A percentile compares a stretch with the other conserved stretches of the same genome.
These are phyloP conservation scores for Atta cephalotes DNA, from an alignment of 1,140 invertebrate genomes.

Conservation along the genomic window DNA sequence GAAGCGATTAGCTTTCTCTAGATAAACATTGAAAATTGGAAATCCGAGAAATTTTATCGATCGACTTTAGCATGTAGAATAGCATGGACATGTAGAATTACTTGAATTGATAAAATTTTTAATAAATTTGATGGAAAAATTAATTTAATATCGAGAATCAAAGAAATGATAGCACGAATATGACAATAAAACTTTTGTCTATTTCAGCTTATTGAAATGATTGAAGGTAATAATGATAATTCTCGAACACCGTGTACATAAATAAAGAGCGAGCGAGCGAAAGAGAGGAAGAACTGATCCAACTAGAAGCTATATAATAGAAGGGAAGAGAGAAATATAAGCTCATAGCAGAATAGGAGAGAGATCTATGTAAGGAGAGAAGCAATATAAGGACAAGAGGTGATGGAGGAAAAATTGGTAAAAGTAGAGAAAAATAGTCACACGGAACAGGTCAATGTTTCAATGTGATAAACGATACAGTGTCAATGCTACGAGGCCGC, in stretches of 20 bases:
- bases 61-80: neutral
- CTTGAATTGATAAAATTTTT: neutral
- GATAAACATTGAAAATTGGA: neutral
- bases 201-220: neutral
- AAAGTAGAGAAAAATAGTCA: constrained; percentile 21
- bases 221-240: neutral
- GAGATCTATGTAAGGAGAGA: constrained; percentile 2
- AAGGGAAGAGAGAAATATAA: constrained; percentile 52
- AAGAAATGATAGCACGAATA: neutral
- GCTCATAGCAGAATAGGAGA: constrained; percentile 14
- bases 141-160: neutral
- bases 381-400: constrained; percentile 33
- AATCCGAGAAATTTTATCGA: neutral
- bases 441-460: constrained; percentile 43
- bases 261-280: constrained; percentile 30
- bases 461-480: constrained; percentile 7
- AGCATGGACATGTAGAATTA: neutral
- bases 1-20: neutral
- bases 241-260: constrained; percentile 34
- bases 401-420: constrained; percentile 25
- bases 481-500: constrained; percentile 16
- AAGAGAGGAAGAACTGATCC: constrained; percentile 49
- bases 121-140: neutral
- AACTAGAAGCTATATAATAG: neutral
- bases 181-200: too few species aligned